phyloP scores from a whole-genome alignment of 92 coral and sea anemone species.

The Epizoanthus fatuus region DNA sequence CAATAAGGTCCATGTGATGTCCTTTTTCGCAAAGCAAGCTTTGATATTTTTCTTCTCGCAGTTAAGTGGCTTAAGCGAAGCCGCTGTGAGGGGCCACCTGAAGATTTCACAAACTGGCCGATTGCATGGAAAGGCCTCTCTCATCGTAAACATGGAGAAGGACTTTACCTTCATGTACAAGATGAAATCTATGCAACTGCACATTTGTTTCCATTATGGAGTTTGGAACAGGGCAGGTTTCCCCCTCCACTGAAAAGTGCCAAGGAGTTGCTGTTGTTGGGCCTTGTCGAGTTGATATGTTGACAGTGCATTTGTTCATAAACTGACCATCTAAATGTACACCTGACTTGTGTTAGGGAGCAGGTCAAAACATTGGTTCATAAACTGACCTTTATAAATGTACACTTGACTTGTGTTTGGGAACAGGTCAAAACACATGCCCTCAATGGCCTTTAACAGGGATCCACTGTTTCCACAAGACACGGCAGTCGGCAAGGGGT shows the following conservation, averaged over 20 bases:
- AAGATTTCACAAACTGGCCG: conserved; percentile 29
- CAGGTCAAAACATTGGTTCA: no score
- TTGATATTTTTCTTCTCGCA: conserved; percentile 20
- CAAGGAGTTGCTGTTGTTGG: no score
- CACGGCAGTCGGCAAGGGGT: no score
- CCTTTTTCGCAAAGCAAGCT: conserved; percentile 9
- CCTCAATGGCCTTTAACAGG: no score
- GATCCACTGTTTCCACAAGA: no score
- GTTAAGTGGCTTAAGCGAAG: conserved; percentile 12
- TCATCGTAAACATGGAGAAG: conserved; percentile 22
- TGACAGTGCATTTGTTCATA: no score
- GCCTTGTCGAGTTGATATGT: no score
- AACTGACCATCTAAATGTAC: no score
- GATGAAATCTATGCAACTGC: conserved; percentile 24
- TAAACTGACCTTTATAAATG: no score
- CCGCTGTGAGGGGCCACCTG: conserved; percentile 31
- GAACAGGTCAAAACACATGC: no score
- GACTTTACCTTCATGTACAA: conserved; percentile 27
- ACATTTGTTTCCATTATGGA: conserved; percentile 36
- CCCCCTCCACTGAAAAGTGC: conserved; percentile 7
- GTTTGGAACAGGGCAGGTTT: conserved; percentile 58
- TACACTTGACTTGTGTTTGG: no score
- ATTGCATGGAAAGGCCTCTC: conserved; percentile 16
- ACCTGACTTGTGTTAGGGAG: no score
- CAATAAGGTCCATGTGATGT: conserved; percentile 17